A percentile compares a stretch with the other conserved stretches of the same genome.
Conservation (phyloP, 2,113 vertebrate species). For the Bubalus kerabau region DNA sequence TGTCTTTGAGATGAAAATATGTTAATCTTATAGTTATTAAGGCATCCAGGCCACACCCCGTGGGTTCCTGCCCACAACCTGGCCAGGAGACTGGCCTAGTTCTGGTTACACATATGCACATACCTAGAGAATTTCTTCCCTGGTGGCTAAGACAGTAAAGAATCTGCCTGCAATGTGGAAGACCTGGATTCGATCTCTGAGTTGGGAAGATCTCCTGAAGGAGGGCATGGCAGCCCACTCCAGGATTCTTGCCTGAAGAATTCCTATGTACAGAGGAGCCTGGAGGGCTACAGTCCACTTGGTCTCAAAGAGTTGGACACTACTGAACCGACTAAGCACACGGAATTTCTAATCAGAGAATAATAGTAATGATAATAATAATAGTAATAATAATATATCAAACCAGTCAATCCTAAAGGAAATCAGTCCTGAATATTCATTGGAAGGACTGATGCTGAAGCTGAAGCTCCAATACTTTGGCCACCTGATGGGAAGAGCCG, state of each 20-base stretch:
- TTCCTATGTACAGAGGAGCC: neutral
- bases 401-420: neutral
- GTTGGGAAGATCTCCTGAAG: neutral
- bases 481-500: neutral
- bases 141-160: neutral
- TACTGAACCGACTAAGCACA: fast-evolving
- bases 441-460: neutral
- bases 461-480: neutral
- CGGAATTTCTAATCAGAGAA: neutral
- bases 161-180: neutral
- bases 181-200: neutral
- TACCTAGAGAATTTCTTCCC: neutral
- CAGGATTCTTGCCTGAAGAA: neutral
- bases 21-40: neutral
- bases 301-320: fast-evolving
- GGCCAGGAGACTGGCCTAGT: neutral
- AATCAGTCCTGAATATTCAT: neutral
- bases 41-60: neutral
- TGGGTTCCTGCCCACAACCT: neutral
- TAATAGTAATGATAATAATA: neutral
- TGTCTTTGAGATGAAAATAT: neutral
- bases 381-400: neutral
- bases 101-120: neutral
- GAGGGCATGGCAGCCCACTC: neutral
- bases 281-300: neutral